These are phyloP conservation scores for Mycteria americana DNA, from an alignment of 2,797 vertebrate genomes.

Conservation along the genomic window DNA sequence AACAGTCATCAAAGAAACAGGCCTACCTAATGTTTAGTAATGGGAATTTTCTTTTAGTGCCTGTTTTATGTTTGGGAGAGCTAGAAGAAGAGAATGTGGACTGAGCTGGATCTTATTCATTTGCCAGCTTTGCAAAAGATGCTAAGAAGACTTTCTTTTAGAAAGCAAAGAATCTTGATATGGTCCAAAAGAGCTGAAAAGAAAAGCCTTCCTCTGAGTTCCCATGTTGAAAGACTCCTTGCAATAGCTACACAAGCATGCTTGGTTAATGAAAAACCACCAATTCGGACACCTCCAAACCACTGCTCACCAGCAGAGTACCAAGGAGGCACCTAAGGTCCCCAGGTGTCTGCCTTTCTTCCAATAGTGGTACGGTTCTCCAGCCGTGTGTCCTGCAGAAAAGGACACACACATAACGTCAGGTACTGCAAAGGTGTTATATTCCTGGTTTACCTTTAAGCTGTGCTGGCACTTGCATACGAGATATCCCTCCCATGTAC, in stretches of 20 bases:
- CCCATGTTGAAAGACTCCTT: not conserved
- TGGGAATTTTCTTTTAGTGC: not conserved
- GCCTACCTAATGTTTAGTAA: not conserved
- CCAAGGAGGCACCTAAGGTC: not conserved
- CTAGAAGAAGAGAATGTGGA: not conserved
- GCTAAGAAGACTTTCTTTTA: not conserved
- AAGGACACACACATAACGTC: not conserved
- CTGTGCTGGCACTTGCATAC: not conserved
- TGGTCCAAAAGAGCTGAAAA: not conserved
- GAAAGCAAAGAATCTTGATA: not conserved
- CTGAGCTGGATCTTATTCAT: not conserved
- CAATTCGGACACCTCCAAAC: not conserved
- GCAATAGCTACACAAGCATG: not conserved
- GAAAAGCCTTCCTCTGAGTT: not conserved
- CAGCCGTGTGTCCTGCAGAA: not conserved
- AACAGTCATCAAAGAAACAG: not conserved
- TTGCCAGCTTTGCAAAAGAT: not conserved
- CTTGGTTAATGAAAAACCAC: not conserved
- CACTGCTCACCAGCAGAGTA: not conserved
- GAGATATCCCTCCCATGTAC: not conserved
- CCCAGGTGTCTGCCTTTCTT: not conserved
- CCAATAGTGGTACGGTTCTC: not conserved
- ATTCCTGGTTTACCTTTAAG: not conserved
- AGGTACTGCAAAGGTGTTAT: not conserved
- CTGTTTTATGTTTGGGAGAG: not conserved